phyloP scores from a whole-genome alignment of 2,888 invertebrate species.

The Ornithoptera priamus region DNA sequence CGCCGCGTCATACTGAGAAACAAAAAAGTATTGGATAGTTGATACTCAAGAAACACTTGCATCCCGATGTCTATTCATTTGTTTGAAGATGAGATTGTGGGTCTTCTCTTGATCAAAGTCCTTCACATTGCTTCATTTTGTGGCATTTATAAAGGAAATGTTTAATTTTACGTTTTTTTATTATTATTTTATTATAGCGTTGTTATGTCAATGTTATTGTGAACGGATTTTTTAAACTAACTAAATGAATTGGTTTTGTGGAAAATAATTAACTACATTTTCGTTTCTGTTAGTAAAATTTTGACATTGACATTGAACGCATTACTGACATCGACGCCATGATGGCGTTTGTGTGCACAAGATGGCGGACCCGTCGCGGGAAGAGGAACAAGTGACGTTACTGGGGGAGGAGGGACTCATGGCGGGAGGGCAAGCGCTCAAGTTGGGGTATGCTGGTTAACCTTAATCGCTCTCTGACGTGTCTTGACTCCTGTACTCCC shows the following conservation, averaged over 20 bases:
- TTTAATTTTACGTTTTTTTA: slow-evolving; percentile 22
- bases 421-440: slow-evolving; percentile 97
- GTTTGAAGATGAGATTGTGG: slow-evolving; percentile 53
- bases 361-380: slow-evolving; percentile 98
- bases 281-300: slow-evolving; percentile 38
- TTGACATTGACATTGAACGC: slow-evolving; percentile 85
- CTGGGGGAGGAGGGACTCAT: slow-evolving; percentile 97
- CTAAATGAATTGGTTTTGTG: not conserved
- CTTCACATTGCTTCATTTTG: slow-evolving; percentile 32
- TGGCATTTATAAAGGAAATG: slow-evolving; percentile 14
- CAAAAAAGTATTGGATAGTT: not conserved
- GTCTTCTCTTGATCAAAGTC: slow-evolving; percentile 50
- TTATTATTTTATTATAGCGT: slow-evolving; percentile 44
- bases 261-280: not conserved
- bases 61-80: slow-evolving; percentile 27
- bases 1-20: slow-evolving; percentile 35
- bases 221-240: not conserved
- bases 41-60: slow-evolving; percentile 9
- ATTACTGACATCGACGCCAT: slow-evolving; percentile 81
- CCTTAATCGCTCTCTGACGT: slow-evolving; percentile 58
- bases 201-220: slow-evolving; percentile 64
- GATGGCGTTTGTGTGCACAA: slow-evolving; percentile 83
- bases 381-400: slow-evolving; percentile 97
- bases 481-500: slow-evolving; percentile 59
- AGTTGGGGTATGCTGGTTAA: slow-evolving; percentile 92